These are phyloP conservation scores for Nibea coibor DNA, from an alignment of 2,113 vertebrate genomes.

Conservation along the genomic window DNA sequence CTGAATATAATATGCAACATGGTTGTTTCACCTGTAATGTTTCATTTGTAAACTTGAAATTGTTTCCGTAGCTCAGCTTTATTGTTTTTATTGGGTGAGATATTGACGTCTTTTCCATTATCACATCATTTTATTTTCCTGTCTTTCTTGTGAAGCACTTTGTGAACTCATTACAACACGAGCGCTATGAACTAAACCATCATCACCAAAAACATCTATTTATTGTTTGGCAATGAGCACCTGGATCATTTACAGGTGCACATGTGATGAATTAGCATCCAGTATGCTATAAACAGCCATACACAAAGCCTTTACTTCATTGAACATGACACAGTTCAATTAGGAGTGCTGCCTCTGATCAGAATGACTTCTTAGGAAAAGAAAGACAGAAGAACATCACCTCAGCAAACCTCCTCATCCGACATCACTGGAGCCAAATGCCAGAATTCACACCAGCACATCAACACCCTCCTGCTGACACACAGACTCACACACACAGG, in stretches of 20 bases:
- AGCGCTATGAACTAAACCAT: background rate
- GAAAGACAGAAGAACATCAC: too few relatives aligned
- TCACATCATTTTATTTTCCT: background rate
- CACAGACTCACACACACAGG: slow-evolving; percentile 1
- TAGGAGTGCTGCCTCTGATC: too few relatives aligned
- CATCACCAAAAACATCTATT: background rate
- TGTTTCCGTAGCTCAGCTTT: background rate
- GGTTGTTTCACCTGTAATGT: background rate
- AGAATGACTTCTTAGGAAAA: too few relatives aligned
- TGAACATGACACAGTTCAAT: too few relatives aligned
- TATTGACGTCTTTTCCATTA: background rate
- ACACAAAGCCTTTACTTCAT: too few relatives aligned
- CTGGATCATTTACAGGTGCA: slow-evolving; percentile 12
- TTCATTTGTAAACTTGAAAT: background rate
- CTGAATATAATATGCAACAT: background rate
- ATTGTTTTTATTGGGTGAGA: background rate
- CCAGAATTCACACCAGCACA: slow-evolving; percentile 40
- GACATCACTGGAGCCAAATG: slow-evolving; percentile 29
- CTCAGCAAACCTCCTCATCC: too few relatives aligned
- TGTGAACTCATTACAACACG: background rate
- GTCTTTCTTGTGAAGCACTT: background rate
- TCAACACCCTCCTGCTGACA: slow-evolving; percentile 40
- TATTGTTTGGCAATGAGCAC: slow-evolving; percentile 1
- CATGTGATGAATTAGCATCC: background rate
- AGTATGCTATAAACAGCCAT: background rate